Evolutionary conservation across 30 jellyfish, hydroid and myxozoan genomes (phyloP).

Genomic region (Catostylus mosaicus): DNA sequence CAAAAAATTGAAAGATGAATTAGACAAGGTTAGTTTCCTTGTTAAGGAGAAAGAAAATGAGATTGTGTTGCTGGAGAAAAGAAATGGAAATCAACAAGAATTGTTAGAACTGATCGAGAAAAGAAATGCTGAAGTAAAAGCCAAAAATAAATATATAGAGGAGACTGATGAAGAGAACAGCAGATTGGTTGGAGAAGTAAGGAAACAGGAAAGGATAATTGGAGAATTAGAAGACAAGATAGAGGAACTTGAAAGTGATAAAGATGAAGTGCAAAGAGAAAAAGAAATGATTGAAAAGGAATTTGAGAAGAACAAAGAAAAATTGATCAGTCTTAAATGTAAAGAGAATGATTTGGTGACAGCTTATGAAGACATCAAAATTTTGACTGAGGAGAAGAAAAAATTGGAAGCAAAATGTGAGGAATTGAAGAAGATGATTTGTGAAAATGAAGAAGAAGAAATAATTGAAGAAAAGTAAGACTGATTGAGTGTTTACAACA

Average conservation of each 20-base stretch:
- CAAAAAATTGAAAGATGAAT: background rate
- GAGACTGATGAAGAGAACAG: too few species aligned
- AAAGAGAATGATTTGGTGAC: background rate
- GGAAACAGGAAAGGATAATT: background rate
- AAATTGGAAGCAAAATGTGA: background rate
- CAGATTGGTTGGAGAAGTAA: constrained; percentile 2
- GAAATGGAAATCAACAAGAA: background rate
- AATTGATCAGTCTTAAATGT: background rate
- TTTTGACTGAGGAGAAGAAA: background rate
- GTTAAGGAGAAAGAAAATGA: background rate
- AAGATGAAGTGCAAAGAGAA: background rate
- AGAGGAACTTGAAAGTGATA: background rate
- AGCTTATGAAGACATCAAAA: background rate
- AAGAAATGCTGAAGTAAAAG: background rate
- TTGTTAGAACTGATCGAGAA: background rate
- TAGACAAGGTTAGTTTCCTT: background rate
- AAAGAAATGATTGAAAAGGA: background rate
- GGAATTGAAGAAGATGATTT: background rate
- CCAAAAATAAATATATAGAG: too few species aligned
- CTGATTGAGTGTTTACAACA: too few species aligned
- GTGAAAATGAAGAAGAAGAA: background rate
- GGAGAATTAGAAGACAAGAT: background rate
- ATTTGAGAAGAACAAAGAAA: background rate
- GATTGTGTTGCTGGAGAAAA: background rate
- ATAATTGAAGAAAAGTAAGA: background rate